Conservation (phyloP, 2,888 invertebrate genomes). For the Tachina lurida region DNA sequence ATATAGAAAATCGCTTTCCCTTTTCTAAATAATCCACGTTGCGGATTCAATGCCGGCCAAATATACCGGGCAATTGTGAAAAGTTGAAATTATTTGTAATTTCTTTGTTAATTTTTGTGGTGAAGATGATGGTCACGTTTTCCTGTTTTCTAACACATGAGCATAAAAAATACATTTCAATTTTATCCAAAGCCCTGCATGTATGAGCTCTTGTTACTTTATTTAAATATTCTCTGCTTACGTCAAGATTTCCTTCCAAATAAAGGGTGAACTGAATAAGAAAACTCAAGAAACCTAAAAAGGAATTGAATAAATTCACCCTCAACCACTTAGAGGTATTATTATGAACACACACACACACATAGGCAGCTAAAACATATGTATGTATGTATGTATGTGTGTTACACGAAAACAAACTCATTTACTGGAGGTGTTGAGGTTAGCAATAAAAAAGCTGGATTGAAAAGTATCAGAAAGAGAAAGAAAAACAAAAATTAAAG, state of each 20-base stretch:
- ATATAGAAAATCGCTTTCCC: too few species aligned
- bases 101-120: background rate
- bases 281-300: slow-evolving; percentile 16
- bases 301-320: slow-evolving; percentile 27
- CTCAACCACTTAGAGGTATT: slow-evolving; percentile 46
- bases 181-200: slow-evolving; percentile 1
- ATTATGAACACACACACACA: slow-evolving; percentile 1
- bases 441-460: slow-evolving; percentile 48
- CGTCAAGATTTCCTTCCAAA: slow-evolving; percentile 42
- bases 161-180: slow-evolving; percentile 20
- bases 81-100: too few species aligned
- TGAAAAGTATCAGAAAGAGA: background rate
- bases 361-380: background rate
- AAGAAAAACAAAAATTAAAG: slow-evolving; percentile 48
- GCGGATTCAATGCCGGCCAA: too few species aligned
- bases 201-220: slow-evolving; percentile 41
- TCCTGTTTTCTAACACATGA: background rate
- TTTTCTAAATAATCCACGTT: too few species aligned
- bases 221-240: slow-evolving; percentile 48
- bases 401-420: slow-evolving; percentile 1
- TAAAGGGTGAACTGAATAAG: slow-evolving; percentile 9
- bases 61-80: too few species aligned
- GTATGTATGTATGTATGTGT: too few species aligned
- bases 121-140: slow-evolving; percentile 34
- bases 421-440: slow-evolving; percentile 45